Evolutionary conservation across 1,140 invertebrate genomes (phyloP), one percentile per base, ranked within the genome.

Genomic region (Drosophila kikkawai): DNA sequence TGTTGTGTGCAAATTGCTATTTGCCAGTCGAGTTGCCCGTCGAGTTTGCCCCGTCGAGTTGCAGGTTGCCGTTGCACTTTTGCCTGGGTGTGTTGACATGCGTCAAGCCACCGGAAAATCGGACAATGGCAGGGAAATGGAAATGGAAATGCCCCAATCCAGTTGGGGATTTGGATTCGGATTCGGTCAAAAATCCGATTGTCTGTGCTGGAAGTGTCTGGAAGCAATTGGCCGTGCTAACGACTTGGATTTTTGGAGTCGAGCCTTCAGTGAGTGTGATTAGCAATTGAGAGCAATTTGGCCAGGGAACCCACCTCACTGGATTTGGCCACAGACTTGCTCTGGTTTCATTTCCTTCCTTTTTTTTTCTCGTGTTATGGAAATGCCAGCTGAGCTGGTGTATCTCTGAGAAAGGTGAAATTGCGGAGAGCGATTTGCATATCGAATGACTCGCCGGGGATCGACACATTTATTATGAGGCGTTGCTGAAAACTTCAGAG

Each of bases 231-330:
- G 39, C 44, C 44, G 22, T 48, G 61, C 73, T 77, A 77, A 77
- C 75, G 75, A 76, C 64, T 77, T 75, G 59, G 51, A 51, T 66
- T 66, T 66, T 77, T 29, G 47, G 55, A 5, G 36, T 22, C 22
- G 45, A 39, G 44, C 37, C 50, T 58, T 53, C 55, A 66, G 29
- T 50, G 47, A 55, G 56, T 55, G 63, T 69, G 74, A 77, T 69
- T 77, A 77, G 75, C 74, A 77, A 77, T 77, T 61, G 63, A 56
- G 56, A 77, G 63, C 75, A 76, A 68, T 77, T 77, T 76, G 61
- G 60, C 34, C 45, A 22, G 39, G 45, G 44, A 39, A 36, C 6
- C 12, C 11, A 50, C 55, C 22, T 32, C 39, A 53, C 47, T 53
- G 8, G 47, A 63, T 53, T 63, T 17, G 66, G 19, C n/a, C 29